Evolutionary conservation across 2,113 vertebrate genomes (phyloP), one percentile per base, ranked within the genome.

Genomic region (Tachycineta bicolor): DNA sequence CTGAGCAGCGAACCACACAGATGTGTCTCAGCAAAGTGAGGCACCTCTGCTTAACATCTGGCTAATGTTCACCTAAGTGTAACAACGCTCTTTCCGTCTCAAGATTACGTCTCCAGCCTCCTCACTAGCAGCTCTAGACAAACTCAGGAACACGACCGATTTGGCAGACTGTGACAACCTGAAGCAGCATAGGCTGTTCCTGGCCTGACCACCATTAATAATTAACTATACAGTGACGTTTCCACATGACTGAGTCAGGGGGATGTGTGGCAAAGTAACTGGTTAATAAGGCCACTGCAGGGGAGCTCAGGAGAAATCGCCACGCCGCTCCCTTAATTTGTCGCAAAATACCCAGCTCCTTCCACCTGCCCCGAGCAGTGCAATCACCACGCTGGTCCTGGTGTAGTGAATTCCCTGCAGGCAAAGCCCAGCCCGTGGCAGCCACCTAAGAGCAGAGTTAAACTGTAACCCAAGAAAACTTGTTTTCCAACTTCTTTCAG

Each of bases 201-300:
- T 79, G 64, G 64, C 80, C 65, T 89, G 67, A 39, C 15, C 77
- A 67, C 50, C 67, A 80, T 95, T 87, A 97, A 96, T 97, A 68
- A 96, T 97, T 97, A 97, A 97, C 96, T 59, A 4, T 14, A 70
- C 65, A 52, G 19, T 19, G 64, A 78, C 71, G 68, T 93, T 95
- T 96, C 92, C 83, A 92, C 71, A 39, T 39, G 44, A 55, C 52
- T 24, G 67, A 49, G 33, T 2, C 11, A 55, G 6, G 25, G 4
- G 5, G 8, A 1, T 3, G 55, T 7, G 10, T 11, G 64, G 56
- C n/a, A 53, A 11, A 83, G 68, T 4, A 31, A 62, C 31, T 24
- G 26, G n/a, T 43, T 37, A 55, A 33, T 16, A 63, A 63, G 56
- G 67, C 34, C 64, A 34, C 64, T 11, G 25, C 59, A 37, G 58